These are phyloP conservation scores for Leptoteleia sp. DNA, from an alignment of 1,140 invertebrate genomes.

Conservation along the genomic window DNA sequence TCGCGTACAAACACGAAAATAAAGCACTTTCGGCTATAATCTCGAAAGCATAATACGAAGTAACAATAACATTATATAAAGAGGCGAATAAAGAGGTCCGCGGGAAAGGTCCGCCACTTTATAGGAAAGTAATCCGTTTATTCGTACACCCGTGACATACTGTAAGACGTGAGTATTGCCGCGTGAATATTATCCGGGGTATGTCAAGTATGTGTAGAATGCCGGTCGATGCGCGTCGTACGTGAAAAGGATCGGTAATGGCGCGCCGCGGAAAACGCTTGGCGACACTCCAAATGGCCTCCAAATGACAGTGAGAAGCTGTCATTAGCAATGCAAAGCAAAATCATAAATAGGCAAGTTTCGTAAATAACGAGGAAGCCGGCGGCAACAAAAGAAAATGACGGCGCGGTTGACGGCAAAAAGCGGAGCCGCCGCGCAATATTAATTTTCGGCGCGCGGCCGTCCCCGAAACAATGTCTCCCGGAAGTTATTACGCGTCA, in stretches of 20 bases:
- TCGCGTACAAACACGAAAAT: no score
- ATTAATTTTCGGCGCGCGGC: constrained; percentile 35
- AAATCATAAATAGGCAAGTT: constrained; percentile 66
- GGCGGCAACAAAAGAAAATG: constrained; percentile 20
- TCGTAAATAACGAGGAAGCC: constrained; percentile 52
- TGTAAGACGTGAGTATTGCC: constrained; percentile 42
- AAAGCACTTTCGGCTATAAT: no score
- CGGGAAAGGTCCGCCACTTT: constrained; percentile 17
- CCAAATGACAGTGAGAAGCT: constrained; percentile 67
- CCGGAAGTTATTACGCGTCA: constrained; percentile 39
- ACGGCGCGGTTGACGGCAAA: constrained; percentile 19
- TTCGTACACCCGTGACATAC: constrained; percentile 16
- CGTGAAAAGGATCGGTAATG: constrained; percentile 61
- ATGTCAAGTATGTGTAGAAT: constrained; percentile 53
- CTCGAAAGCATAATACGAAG: no score
- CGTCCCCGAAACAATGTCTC: constrained; percentile 19
- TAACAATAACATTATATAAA: neutral
- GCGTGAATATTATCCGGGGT: constrained; percentile 49
- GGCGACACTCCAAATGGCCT: constrained; percentile 66
- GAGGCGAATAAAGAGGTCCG: neutral
- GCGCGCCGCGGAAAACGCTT: constrained; percentile 51
- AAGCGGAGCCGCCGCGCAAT: constrained; percentile 18
- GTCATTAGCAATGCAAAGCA: constrained; percentile 72
- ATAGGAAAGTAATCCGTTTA: constrained; percentile 44
- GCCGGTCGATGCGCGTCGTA: constrained; percentile 50